Percentiles rank a stretch among this genome's conserved stretches.
phyloP scores from a whole-genome alignment of 1,140 invertebrate species.

The Daktulosphaira vitifoliae region DNA sequence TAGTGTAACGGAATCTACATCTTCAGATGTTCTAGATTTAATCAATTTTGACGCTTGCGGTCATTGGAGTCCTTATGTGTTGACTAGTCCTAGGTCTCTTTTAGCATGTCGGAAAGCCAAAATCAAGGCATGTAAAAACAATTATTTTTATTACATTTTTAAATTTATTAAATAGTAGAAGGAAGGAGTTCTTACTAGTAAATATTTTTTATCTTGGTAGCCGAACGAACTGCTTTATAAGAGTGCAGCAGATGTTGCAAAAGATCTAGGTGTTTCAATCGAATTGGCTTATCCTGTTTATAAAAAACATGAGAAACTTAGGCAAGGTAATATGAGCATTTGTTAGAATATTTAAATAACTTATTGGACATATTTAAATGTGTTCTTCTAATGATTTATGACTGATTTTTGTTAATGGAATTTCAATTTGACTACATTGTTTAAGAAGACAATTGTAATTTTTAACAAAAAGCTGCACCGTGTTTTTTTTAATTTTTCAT shows the following conservation, averaged over 20 bases:
- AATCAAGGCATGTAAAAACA: conserved; percentile 45
- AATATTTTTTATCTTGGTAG: conserved; percentile 37
- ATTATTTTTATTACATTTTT: neutral
- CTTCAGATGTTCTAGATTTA: conserved; percentile 25
- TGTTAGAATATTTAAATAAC: too few relatives aligned
- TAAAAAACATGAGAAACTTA: conserved; percentile 36
- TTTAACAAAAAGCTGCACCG: too few relatives aligned
- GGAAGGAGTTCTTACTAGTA: neutral
- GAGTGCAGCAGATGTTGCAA: conserved; percentile 38
- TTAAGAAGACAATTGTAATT: too few relatives aligned
- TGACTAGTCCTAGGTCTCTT: conserved; percentile 50
- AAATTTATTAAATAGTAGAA: too few relatives aligned
- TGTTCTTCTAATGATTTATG: too few relatives aligned
- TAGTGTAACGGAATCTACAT: conserved; percentile 26
- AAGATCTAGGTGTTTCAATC: conserved; percentile 36
- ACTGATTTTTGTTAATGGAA: too few relatives aligned
- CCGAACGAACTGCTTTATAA: conserved; percentile 43
- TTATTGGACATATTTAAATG: too few relatives aligned
- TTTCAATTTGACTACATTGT: too few relatives aligned
- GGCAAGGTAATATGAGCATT: conserved; percentile 36
- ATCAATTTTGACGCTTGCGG: conserved; percentile 16
- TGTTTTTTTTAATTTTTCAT: too few relatives aligned
- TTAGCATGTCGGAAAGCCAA: conserved; percentile 48
- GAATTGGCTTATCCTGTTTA: conserved; percentile 29
- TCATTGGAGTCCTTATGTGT: conserved; percentile 44